Base-by-base conservation (phyloP, 1,140 invertebrate species). In the Drosophila chauvacae region DNA sequence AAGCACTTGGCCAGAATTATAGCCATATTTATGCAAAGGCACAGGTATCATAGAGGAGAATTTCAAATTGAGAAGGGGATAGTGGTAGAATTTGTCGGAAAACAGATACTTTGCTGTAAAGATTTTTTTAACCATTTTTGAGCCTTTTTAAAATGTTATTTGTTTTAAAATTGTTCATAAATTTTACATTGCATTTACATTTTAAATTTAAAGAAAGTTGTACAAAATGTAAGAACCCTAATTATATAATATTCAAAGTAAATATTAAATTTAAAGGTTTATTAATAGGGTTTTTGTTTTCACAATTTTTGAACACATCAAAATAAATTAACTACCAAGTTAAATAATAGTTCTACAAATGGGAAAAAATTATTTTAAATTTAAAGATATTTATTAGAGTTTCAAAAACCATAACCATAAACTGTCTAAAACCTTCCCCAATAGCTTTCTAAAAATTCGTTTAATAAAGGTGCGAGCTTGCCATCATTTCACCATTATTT, bases 1-100 rank as follows among this genome's bases (percentile, higher is more conserved):
- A 70, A 51, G 50, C 70, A 60, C 61, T 47, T 41, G 64, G 23
- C 58, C 55, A 33, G 53, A 70, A 69, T 23, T 64, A 61, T 37
- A n/a, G 66, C 7, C 37, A n/a, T 23, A 13, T 39, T 47, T 23
- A 37, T 47, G 42, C 33, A 26, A 13, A 26, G 39, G 5, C 56
- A 55, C 51, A 33, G 62, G 39, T 44, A 42, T 1, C 14, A 18
- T 18, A 11, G 11, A 42, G 62, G 18, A n/a, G 11, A 7, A 3
- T 60, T 3, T 30, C 4, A 13, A 61, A n/a, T 5, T 18, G 0
- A 18, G 2, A 13, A 7, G 7, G 2, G 11, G 2, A 7, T 14
- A 42, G n/a, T 10, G 18, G 10, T 23, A n/a, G 41, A n/a, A 41
- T 7, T 16, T 16, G 16, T 39, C 4, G 4, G 13, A 37, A 37